These are phyloP conservation scores for Clarias platycephalus DNA, from an alignment of 2,797 vertebrate species.

Conservation along the genomic window DNA sequence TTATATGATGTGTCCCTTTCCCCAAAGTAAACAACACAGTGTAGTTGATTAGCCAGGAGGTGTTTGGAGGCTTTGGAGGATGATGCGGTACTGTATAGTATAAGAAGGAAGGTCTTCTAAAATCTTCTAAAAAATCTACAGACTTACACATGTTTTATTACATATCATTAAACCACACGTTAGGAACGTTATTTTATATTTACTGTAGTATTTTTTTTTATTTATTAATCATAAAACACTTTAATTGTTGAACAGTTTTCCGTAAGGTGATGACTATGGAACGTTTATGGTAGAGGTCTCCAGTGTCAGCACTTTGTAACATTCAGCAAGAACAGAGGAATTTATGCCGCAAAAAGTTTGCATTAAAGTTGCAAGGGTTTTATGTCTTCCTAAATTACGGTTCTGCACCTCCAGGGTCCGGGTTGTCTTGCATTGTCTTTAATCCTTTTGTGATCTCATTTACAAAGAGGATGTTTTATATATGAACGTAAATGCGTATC, in stretches of 20 bases:
- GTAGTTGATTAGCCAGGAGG: not conserved
- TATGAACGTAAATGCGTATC: not conserved
- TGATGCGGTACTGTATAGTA: no score
- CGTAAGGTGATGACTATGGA: not conserved
- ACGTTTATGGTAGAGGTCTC: not conserved
- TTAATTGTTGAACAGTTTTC: not conserved
- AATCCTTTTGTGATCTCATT: not conserved
- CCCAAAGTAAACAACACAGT: not conserved
- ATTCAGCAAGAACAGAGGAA: not conserved
- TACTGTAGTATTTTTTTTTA: no score
- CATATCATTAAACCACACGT: not conserved
- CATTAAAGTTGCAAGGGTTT: not conserved
- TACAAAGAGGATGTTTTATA: not conserved
- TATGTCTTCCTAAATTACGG: not conserved
- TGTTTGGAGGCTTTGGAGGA: not conserved
- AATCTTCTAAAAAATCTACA: not conserved
- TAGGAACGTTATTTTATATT: not conserved
- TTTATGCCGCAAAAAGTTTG: not conserved
- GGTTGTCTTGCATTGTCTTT: no score
- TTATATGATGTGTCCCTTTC: not conserved
- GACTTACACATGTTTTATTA: not conserved
- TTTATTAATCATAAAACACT: not conserved
- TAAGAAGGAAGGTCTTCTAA: not conserved
- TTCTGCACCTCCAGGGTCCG: no score
- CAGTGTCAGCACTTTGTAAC: not conserved